Evolutionary conservation across 2,888 invertebrate genomes (phyloP).

Genomic region (Acanthacorydalis orientalis): DNA sequence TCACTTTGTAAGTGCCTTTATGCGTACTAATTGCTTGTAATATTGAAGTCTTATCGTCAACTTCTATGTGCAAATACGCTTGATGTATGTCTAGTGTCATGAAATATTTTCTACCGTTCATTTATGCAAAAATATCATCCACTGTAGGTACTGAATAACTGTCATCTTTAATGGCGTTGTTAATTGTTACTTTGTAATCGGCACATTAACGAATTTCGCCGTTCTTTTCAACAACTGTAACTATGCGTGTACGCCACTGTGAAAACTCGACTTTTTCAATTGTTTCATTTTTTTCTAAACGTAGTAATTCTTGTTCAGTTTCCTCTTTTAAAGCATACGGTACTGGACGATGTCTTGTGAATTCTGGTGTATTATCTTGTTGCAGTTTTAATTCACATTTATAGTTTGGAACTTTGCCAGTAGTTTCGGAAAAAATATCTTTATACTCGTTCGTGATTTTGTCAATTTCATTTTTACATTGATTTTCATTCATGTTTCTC

Average conservation of each 20-base stretch:
- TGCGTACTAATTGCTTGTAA: slow-evolving; percentile 11
- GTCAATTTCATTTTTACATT: not conserved
- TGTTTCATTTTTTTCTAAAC: slow-evolving; percentile 7
- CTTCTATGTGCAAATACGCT: slow-evolving; percentile 7
- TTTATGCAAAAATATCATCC: too few relatives aligned
- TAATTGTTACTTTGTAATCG: slow-evolving; percentile 15
- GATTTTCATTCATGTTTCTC: too few relatives aligned
- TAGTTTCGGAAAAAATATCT: not conserved
- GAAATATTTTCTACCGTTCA: too few relatives aligned
- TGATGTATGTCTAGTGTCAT: too few relatives aligned
- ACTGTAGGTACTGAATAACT: too few relatives aligned
- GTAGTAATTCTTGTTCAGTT: slow-evolving; percentile 8
- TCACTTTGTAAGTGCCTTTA: too few relatives aligned
- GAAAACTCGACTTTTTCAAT: too few relatives aligned
- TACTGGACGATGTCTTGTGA: slow-evolving; percentile 1
- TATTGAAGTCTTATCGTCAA: slow-evolving; percentile 6
- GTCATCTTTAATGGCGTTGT: slow-evolving; percentile 11
- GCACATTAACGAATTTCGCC: slow-evolving; percentile 13
- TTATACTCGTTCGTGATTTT: not conserved
- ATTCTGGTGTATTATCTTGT: slow-evolving; percentile 1
- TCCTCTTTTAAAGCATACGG: slow-evolving; percentile 8
- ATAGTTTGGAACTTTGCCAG: slow-evolving; percentile 2
- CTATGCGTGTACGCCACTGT: slow-evolving; percentile 14
- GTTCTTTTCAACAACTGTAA: slow-evolving; percentile 13
- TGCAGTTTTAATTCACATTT: slow-evolving; percentile 1